phyloP scores from a whole-genome alignment of 30 jellyfish, hydroid and myxozoan species.

The Catostylus mosaicus region DNA sequence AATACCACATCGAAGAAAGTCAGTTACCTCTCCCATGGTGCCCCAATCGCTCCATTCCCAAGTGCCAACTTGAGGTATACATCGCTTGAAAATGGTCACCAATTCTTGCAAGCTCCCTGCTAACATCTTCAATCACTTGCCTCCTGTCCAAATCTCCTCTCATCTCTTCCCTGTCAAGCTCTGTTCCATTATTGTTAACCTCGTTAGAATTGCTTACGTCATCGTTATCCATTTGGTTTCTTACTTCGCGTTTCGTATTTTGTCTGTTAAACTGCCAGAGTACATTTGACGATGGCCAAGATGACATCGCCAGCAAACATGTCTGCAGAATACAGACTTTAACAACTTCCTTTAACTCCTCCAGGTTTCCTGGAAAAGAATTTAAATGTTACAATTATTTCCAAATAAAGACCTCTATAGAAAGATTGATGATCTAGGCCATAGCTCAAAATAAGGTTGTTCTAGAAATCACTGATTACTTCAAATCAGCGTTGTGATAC shows the following conservation, averaged over 20 bases:
- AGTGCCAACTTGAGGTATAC: not conserved
- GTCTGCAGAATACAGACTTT: slow-evolving; percentile 49
- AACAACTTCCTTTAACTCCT: slow-evolving; percentile 16
- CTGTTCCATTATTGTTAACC: slow-evolving; percentile 21
- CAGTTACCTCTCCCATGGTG: not conserved
- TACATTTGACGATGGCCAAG: slow-evolving; percentile 34
- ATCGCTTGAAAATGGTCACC: slow-evolving; percentile 34
- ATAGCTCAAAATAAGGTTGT: too few species aligned
- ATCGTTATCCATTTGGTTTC: not conserved
- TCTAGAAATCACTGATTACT: too few species aligned
- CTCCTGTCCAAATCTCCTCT: slow-evolving; percentile 24
- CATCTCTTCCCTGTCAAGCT: not conserved
- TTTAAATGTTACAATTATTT: not conserved
- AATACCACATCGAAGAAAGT: not conserved
- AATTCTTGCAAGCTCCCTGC: slow-evolving; percentile 52
- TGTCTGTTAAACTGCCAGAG: not conserved
- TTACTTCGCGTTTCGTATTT: not conserved
- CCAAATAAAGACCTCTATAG: too few species aligned
- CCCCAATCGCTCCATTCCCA: not conserved
- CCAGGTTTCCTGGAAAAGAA: slow-evolving; percentile 53
- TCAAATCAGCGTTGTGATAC: too few species aligned
- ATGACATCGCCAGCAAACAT: slow-evolving; percentile 36
- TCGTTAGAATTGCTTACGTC: not conserved
- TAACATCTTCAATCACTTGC: slow-evolving; percentile 29
- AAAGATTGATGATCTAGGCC: too few species aligned